Conservation (phyloP, 2,113 vertebrate species). For the Alethe diademata region DNA sequence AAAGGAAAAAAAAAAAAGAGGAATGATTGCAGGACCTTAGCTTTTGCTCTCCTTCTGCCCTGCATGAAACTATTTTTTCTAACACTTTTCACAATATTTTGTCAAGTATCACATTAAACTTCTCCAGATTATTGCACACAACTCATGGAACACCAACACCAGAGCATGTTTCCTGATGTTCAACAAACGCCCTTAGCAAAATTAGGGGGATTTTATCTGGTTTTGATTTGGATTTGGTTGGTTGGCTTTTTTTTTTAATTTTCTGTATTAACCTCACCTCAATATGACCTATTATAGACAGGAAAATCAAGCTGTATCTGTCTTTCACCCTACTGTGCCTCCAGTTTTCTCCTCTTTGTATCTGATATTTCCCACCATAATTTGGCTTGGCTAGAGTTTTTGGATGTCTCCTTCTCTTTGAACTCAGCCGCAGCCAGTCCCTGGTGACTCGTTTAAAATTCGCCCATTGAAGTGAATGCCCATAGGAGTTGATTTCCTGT, state of each 20-base stretch:
- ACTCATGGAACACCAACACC: neutral
- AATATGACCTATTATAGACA: neutral
- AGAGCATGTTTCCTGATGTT: neutral
- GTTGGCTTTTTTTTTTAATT: neutral
- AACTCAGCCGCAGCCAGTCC: slow-evolving; percentile 25
- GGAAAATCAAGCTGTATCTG: neutral
- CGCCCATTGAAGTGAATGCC: neutral
- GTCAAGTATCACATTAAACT: neutral
- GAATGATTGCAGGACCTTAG: neutral
- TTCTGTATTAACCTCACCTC: neutral
- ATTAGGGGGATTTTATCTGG: neutral
- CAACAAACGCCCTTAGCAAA: neutral
- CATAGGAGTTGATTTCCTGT: neutral
- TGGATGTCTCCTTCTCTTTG: slow-evolving; percentile 21
- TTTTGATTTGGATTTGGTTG: neutral
- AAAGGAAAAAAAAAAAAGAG: neutral
- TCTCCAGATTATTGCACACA: neutral
- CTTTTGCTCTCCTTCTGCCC: neutral
- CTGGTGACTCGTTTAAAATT: slow-evolving; percentile 10
- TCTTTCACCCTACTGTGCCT: neutral
- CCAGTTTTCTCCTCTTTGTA: neutral
- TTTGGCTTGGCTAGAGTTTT: neutral
- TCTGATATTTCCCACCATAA: slow-evolving; percentile 21
- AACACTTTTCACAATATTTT: neutral
- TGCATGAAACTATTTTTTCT: neutral